Evolutionary conservation across 35 echinoderm and acorn worm genomes (phyloP).

Genomic region (Hemicentrotus pulcherrimus): DNA sequence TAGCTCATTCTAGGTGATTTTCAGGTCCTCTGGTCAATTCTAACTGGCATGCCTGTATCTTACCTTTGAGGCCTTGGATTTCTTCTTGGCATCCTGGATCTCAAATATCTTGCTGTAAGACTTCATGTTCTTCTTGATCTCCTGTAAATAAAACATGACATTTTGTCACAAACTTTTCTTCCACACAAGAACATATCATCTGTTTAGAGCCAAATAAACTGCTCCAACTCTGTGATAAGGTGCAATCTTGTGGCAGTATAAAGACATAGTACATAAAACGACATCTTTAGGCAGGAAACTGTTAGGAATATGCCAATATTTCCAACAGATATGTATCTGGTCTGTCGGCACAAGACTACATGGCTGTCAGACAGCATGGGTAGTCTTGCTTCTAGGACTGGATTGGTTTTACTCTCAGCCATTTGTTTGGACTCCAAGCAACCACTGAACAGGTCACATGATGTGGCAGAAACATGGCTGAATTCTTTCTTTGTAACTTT

Average conservation of each 20-base stretch:
- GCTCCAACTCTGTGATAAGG: too few species aligned
- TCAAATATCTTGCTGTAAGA: slow-evolving; percentile 95
- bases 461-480: slow-evolving; percentile 43
- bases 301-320: neutral
- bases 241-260: too few species aligned
- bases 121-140: slow-evolving; percentile 99
- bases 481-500: neutral
- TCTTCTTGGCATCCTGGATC: slow-evolving; percentile 90
- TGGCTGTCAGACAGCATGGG: slow-evolving; percentile 27
- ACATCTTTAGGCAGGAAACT: neutral
- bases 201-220: too few species aligned
- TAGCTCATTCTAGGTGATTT: too few species aligned
- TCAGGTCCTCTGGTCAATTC: too few species aligned
- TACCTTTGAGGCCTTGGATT: slow-evolving; percentile 98
- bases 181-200: neutral
- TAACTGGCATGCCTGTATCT: slow-evolving; percentile 19
- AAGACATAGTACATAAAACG: too few species aligned
- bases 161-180: neutral
- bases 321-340: slow-evolving; percentile 9
- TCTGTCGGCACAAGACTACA: slow-evolving; percentile 47
- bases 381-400: slow-evolving; percentile 49
- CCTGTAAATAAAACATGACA: slow-evolving; percentile 48
- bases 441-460: slow-evolving; percentile 40
- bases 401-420: slow-evolving; percentile 38
- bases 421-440: slow-evolving; percentile 25